phyloP scores from a whole-genome alignment of 2,888 invertebrate genomes.

The Agrenia bidenticulata region DNA sequence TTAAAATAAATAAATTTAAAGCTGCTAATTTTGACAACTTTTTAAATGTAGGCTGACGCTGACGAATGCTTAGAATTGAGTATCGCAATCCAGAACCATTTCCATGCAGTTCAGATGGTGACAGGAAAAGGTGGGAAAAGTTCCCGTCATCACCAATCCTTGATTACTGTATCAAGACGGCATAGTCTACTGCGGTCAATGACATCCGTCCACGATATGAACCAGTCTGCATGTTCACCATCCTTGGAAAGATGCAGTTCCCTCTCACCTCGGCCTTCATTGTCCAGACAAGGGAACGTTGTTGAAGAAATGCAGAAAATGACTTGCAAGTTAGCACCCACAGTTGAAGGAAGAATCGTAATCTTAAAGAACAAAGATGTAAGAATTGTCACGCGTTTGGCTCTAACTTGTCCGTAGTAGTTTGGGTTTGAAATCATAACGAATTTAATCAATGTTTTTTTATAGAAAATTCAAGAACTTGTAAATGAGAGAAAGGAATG shows the following conservation, averaged over 20 bases:
- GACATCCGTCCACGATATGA: conserved; percentile 46
- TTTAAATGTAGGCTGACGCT: conserved; percentile 74
- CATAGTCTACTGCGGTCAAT: conserved; percentile 50
- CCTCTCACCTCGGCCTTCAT: conserved; percentile 46
- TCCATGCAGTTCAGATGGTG: conserved; percentile 79
- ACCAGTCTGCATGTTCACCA: conserved; percentile 31
- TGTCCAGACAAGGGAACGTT: conserved; percentile 64
- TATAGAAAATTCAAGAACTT: conserved; percentile 48
- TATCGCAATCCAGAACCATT: conserved; percentile 84
- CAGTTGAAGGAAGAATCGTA: conserved; percentile 77
- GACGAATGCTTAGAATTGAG: conserved; percentile 84
- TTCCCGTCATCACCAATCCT: conserved; percentile 80
- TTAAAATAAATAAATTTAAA: conserved; percentile 11
- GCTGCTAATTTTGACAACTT: no score
- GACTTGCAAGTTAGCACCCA: conserved; percentile 77
- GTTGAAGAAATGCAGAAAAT: conserved; percentile 76
- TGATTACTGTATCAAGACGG: conserved; percentile 78
- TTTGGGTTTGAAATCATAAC: no score
- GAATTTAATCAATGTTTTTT: no score
- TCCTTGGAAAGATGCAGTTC: conserved; percentile 46
- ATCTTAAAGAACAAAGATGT: conserved; percentile 72
- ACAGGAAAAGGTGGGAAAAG: conserved; percentile 64
- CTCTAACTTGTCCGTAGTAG: background rate
- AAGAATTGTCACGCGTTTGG: no score
- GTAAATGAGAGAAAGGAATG: conserved; percentile 51